These are phyloP conservation scores for Pempheris klunzingeri DNA, from an alignment of 2,797 vertebrate species.

Conservation along the genomic window DNA sequence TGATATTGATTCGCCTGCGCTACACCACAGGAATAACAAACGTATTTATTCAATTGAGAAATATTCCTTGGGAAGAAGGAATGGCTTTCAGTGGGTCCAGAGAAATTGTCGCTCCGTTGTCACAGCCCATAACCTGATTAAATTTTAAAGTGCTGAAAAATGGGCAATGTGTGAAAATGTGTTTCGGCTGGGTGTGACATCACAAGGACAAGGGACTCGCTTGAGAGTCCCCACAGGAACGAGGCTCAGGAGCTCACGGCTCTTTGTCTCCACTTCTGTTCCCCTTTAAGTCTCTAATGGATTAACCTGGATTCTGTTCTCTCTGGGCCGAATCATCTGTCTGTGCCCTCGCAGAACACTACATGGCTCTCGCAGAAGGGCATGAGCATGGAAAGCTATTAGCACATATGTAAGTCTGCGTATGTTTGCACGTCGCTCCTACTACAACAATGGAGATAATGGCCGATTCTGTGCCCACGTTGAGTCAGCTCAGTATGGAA, in stretches of 20 bases:
- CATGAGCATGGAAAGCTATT: neutral
- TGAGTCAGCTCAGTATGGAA: too few species aligned
- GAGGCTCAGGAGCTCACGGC: constrained; percentile 42
- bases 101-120: constrained; percentile 44
- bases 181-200: constrained; percentile 51
- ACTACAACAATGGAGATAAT: neutral
- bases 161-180: constrained; percentile 44
- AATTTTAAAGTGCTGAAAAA: constrained; percentile 60
- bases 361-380: constrained; percentile 20
- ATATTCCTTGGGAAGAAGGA: constrained; percentile 46
- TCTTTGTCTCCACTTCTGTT: constrained; percentile 58
- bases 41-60: constrained; percentile 64
- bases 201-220: constrained; percentile 54
- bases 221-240: constrained; percentile 45
- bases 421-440: neutral
- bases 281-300: constrained; percentile 48
- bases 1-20: constrained; percentile 69
- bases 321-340: constrained; percentile 23
- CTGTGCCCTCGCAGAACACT: constrained; percentile 9
- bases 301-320: constrained; percentile 55
- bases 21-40: constrained; percentile 65
- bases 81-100: constrained; percentile 44
- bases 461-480: neutral
- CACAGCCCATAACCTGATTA: constrained; percentile 54
- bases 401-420: neutral